Base-by-base conservation (phyloP, 30 jellyfish, hydroid and myxozoan species). In the Hydractinia echinata region DNA sequence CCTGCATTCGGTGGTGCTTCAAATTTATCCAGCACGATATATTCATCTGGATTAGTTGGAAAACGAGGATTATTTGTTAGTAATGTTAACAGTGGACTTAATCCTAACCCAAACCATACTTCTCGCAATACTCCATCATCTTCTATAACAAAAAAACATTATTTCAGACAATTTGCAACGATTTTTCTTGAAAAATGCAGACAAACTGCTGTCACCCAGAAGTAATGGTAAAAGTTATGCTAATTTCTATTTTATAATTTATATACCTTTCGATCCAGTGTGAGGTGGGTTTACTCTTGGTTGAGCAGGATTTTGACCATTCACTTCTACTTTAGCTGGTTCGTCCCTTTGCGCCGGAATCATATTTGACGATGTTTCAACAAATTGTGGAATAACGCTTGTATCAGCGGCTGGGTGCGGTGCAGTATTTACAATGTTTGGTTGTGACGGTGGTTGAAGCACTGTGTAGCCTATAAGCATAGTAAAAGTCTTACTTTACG, bases 1-100 rank as follows among this genome's bases (percentile, higher is more conserved):
- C 97, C 99, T 5, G 97, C 99, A 73, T 94, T 94, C 11, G 99
- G 99, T 6, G 99, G 99, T 21, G 99, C 99, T 71, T 94, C 99
- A 73, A 94, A 94, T 66, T 85, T 94, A 66, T 94, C 99, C 79
- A 94, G 70, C 7, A 94, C 89, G 30, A 94, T 79, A 53, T 87
- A 94, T 72, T 94, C 99, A 66, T 94, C 99, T 9, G 99, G 99
- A 1, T 85, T 78, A 16, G 96, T 82, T 9, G 99, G 99, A 64
- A 87, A 94, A 19, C 99, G 90, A 54, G 96, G 96, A 54, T 94
- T 88, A 77, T 83, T 81, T 15, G 89, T 87, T 39, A 94, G 92
- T 20, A 69, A 73, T 10, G 84, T 72, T 61, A 94, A 89, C 51
- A 77, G 92, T 4, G 96, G 96, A 61, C 94, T 88, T 8, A 87